These are phyloP conservation scores for Nannoperca obscura DNA, from an alignment of 2,797 vertebrate species.

Conservation along the genomic window DNA sequence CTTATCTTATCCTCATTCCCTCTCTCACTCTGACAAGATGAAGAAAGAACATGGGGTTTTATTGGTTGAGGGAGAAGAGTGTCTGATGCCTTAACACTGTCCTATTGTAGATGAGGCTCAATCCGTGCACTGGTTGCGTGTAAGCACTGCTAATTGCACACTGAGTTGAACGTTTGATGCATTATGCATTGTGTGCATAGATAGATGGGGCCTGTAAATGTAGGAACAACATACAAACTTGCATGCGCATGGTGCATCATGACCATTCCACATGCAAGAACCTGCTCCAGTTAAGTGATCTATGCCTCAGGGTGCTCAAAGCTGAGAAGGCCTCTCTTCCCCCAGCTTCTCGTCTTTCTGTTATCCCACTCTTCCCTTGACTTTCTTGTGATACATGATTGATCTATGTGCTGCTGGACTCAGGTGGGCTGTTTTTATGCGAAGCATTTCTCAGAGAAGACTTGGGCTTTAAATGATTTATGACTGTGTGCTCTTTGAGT, in stretches of 20 bases:
- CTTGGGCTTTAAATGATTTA: slow-evolving; percentile 81
- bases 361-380: slow-evolving; percentile 69
- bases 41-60: slow-evolving; percentile 41
- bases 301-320: slow-evolving; percentile 51
- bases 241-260: slow-evolving; percentile 34
- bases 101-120: slow-evolving; percentile 30
- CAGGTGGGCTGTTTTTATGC: slow-evolving; percentile 79
- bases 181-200: slow-evolving; percentile 77
- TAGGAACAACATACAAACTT: slow-evolving; percentile 43
- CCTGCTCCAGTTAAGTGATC: slow-evolving; percentile 40
- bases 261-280: slow-evolving; percentile 59
- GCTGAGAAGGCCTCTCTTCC: slow-evolving; percentile 44
- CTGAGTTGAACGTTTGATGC: slow-evolving; percentile 61
- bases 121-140: slow-evolving; percentile 66
- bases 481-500: slow-evolving; percentile 66
- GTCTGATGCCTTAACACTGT: slow-evolving; percentile 53
- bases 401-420: slow-evolving; percentile 79
- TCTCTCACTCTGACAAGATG: slow-evolving; percentile 54
- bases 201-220: slow-evolving; percentile 57
- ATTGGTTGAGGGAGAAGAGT: slow-evolving; percentile 37
- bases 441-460: slow-evolving; percentile 73
- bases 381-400: slow-evolving; percentile 80
- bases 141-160: slow-evolving; percentile 76
- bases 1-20: slow-evolving; percentile 70
- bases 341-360: slow-evolving; percentile 49